These are phyloP conservation scores for Ceyx cyanopectus DNA, from an alignment of 2,113 vertebrate species.

Conservation along the genomic window DNA sequence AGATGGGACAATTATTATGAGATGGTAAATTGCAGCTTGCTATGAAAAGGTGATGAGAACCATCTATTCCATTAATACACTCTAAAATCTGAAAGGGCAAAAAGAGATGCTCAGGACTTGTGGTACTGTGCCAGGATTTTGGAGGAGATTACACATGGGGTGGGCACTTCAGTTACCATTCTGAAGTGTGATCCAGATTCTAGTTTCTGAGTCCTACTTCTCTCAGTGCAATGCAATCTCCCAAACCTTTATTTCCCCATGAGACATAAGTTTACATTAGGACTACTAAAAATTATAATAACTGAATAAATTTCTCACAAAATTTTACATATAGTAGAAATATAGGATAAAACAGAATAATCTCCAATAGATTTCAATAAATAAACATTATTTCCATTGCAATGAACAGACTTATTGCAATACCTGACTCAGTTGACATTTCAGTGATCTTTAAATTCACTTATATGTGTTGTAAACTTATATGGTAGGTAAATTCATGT, in stretches of 20 bases:
- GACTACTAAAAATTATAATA: not conserved
- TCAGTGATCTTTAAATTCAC: not conserved
- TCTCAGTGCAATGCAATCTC: not conserved
- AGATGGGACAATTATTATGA: not conserved
- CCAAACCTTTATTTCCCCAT: not conserved
- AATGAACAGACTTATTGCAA: not conserved
- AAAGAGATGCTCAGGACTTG: not conserved
- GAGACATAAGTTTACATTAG: not conserved
- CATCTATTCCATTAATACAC: not conserved
- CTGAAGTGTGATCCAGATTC: not conserved
- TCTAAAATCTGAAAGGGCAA: not conserved
- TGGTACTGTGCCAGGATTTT: not conserved
- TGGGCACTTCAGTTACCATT: not conserved
- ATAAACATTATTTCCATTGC: not conserved
- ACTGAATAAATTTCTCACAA: not conserved
- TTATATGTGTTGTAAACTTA: not conserved
- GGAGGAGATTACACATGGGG: not conserved
- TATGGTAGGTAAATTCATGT: not conserved
- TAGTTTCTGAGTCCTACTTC: not conserved
- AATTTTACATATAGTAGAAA: not conserved
- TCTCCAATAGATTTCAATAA: not conserved
- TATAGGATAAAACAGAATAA: not conserved
- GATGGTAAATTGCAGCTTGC: not conserved
- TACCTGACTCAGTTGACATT: not conserved
- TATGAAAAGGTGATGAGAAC: not conserved